These are phyloP conservation scores for Latrodectus geometricus DNA, from an alignment of 1,140 invertebrate species.

Conservation along the genomic window DNA sequence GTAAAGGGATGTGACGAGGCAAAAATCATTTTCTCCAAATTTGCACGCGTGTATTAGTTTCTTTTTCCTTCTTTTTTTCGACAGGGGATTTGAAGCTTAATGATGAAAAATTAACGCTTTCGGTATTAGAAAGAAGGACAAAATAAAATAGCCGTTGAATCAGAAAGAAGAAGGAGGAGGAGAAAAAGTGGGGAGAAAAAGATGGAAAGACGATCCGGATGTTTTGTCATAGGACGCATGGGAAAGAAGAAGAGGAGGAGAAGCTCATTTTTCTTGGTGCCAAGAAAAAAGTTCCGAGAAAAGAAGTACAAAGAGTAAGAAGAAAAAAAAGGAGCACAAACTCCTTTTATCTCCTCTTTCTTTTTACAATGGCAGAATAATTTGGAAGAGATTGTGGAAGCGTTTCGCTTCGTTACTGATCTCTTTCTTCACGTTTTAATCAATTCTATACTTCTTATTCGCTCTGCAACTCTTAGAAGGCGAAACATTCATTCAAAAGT, in stretches of 20 bases:
- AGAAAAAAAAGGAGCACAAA: neutral
- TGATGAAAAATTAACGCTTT: conserved; percentile 51
- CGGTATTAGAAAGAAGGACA: conserved; percentile 2
- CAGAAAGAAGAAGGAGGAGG: conserved; percentile 4
- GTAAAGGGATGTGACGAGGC: neutral
- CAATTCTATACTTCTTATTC: conserved; percentile 52
- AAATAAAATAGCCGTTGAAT: conserved; percentile 18
- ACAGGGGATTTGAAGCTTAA: conserved; percentile 50
- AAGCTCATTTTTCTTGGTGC: conserved; percentile 2
- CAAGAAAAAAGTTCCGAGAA: conserved; percentile 5
- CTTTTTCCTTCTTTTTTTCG: conserved; percentile 8
- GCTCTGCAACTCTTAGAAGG: neutral
- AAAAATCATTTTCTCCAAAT: conserved; percentile 29
- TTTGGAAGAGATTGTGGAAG: conserved; percentile 53
- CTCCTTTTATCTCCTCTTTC: conserved; percentile 32
- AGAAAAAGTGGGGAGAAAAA: neutral
- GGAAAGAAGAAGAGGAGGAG: conserved; percentile 3
- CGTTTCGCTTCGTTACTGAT: conserved; percentile 47
- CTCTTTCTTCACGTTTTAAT: conserved; percentile 47
- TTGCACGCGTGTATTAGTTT: neutral
- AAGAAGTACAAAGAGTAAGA: neutral
- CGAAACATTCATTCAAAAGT: no score
- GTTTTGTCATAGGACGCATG: neutral
- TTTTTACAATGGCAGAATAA: conserved; percentile 41
- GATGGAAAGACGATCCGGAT: neutral